Percentiles rank a stretch among this genome's conserved stretches.
Conservation (phyloP, 2,888 invertebrate genomes). For the Dendrolimus houi region DNA sequence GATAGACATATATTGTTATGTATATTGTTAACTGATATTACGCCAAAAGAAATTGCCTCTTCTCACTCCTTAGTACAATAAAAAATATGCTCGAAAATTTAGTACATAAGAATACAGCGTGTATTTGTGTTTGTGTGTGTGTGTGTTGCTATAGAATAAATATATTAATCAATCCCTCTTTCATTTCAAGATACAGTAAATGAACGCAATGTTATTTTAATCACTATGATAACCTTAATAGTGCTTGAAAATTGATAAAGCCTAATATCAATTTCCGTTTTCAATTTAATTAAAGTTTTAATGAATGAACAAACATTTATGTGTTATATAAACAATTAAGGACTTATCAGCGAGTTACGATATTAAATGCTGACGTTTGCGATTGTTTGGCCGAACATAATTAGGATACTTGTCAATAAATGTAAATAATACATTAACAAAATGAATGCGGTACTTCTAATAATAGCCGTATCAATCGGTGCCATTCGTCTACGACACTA, state of each 20-base stretch:
- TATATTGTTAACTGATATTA: too few relatives aligned
- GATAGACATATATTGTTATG: too few relatives aligned
- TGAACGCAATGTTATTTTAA: too few relatives aligned
- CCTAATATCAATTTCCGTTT: neutral
- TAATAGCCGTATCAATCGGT: conserved; percentile 51
- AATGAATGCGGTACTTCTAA: conserved; percentile 29
- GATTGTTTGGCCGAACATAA: conserved; percentile 4
- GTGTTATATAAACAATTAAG: neutral
- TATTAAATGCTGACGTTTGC: neutral
- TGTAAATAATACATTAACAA: conserved; percentile 24
- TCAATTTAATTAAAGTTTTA: neutral
- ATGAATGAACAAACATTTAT: neutral
- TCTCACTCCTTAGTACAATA: too few relatives aligned
- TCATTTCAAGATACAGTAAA: too few relatives aligned
- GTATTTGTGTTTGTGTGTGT: too few relatives aligned
- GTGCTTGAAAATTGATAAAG: neutral
- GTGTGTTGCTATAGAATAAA: too few relatives aligned
- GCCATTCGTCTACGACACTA: conserved; percentile 40
- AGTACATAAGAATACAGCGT: too few relatives aligned
- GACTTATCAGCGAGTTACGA: neutral
- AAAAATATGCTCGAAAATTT: too few relatives aligned
- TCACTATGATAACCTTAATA: too few relatives aligned
- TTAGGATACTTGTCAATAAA: conserved; percentile 6
- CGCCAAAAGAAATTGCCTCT: too few relatives aligned
- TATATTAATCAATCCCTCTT: too few relatives aligned